Conservation (phyloP, 1,140 invertebrate genomes). For the Chlorops oryzae region DNA sequence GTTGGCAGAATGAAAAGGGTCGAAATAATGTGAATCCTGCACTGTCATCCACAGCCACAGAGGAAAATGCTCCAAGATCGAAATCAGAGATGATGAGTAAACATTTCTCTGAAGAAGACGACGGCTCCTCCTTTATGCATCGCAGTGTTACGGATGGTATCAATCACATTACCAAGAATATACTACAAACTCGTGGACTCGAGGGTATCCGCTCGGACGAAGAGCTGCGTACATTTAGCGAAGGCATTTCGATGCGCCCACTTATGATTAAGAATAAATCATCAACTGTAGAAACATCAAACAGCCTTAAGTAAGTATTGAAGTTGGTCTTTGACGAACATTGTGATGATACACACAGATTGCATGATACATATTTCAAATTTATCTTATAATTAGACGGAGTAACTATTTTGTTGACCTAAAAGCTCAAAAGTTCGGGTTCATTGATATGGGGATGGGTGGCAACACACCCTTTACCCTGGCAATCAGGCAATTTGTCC, state of each 20-base stretch:
- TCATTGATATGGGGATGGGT: neutral
- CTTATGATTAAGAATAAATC: constrained; percentile 53
- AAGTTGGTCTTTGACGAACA: neutral
- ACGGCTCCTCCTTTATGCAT: constrained; percentile 47
- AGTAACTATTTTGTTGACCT: no score
- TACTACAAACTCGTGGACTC: constrained; percentile 47
- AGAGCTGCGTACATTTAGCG: constrained; percentile 53
- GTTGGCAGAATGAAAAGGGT: constrained; percentile 16
- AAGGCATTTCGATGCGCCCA: constrained; percentile 70
- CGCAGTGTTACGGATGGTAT: constrained; percentile 54
- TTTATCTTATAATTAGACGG: neutral
- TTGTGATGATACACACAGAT: neutral
- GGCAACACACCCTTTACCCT: neutral
- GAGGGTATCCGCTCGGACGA: constrained; percentile 22
- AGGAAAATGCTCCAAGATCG: no score
- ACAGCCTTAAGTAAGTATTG: constrained; percentile 15
- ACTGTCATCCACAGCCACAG: neutral
- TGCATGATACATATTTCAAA: neutral
- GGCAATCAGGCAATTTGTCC: no score
- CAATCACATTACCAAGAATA: constrained; percentile 54
- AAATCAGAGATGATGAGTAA: neutral
- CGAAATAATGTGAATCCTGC: constrained; percentile 34
- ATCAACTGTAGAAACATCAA: constrained; percentile 28
- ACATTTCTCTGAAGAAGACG: no score
- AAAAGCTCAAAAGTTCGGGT: neutral